These are phyloP conservation scores for Chironex yamaguchii DNA, from an alignment of 30 jellyfish, hydroid and myxozoan genomes.

Conservation along the genomic window DNA sequence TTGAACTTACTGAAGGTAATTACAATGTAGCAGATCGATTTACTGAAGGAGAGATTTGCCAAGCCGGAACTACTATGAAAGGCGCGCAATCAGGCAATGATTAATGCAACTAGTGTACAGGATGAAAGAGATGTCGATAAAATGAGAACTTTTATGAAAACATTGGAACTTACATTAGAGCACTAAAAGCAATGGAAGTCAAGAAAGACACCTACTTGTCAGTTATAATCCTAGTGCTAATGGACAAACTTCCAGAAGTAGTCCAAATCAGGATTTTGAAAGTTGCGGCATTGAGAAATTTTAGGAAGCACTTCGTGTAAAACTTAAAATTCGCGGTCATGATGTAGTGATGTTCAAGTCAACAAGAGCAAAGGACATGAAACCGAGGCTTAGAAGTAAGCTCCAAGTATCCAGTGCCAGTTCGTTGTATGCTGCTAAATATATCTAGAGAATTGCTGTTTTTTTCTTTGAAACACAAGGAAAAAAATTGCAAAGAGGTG, in stretches of 20 bases:
- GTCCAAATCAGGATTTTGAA: not conserved
- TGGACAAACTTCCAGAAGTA: slow-evolving; percentile 17
- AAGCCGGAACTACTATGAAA: too few species aligned
- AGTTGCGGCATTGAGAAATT: not conserved
- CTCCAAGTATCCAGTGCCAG: not conserved
- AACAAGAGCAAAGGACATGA: not conserved
- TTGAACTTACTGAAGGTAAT: too few species aligned
- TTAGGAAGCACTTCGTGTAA: not conserved
- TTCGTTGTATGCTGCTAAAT: not conserved
- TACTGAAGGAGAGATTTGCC: too few species aligned
- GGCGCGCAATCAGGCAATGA: too few species aligned
- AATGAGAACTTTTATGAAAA: too few species aligned
- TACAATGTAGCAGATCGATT: too few species aligned
- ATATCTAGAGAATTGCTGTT: not conserved
- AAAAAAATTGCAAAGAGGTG: slow-evolving; percentile 2
- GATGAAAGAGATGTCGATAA: too few species aligned
- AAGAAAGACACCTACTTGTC: not conserved
- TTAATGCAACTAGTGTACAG: too few species aligned
- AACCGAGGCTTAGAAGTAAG: not conserved
- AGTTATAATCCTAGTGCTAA: not conserved
- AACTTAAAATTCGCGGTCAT: not conserved
- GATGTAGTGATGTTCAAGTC: not conserved
- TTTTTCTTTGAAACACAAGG: not conserved
- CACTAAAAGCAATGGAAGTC: slow-evolving; percentile 9
- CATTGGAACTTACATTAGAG: slow-evolving; percentile 12